Base-by-base conservation (phyloP, 2,113 vertebrate genomes). In the Xenopus tropicalis region DNA sequence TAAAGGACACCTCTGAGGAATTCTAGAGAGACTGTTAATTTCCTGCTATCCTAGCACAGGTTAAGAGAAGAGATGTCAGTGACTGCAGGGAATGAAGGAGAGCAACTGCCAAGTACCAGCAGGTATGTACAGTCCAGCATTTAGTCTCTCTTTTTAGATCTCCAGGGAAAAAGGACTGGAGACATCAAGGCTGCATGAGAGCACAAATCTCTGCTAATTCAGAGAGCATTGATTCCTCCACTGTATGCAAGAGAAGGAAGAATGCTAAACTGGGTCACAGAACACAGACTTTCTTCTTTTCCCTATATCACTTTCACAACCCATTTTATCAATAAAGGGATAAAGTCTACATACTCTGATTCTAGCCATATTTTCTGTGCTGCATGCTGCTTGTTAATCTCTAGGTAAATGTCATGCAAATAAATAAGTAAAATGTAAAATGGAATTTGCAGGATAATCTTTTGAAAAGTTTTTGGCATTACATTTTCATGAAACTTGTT, bases 101-200 rank as follows among this genome's bases (percentile, higher is more conserved):
- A 68, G 66, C 57, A 69, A 29, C 66, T 69, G 66, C 59, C 63
- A 24, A 63, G 73, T 59, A 76, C 73, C 66, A 56, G 73, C 73
- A 76, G 72, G 73, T 76, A 76, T 69, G 73, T 76, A 69, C 73
- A 43, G 66, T 63, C 58, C 73, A 52, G 66, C 65, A 54, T 54
- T 69, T 44, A 76, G 73, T 69, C 73, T 76, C 66, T 76, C 66
- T 69, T 69, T 63, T 66, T 69, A 14, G 58, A 66, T 76, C 73
- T 75, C 73, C 66, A 63, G 73, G 73, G 73, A 56, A 52, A 66
- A 69, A 69, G 62, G 73, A 54, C 66, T 76, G 73, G 73, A 76
- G 73, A 76, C 73, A 76, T 76, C 66, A 76, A 69, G 73, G 66
- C 73, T 76, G 59, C 25, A 76, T 76, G 73, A 63, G 73, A 63